Conservation (phyloP, 2,797 vertebrate genomes). For the Rachycentron canadum region DNA sequence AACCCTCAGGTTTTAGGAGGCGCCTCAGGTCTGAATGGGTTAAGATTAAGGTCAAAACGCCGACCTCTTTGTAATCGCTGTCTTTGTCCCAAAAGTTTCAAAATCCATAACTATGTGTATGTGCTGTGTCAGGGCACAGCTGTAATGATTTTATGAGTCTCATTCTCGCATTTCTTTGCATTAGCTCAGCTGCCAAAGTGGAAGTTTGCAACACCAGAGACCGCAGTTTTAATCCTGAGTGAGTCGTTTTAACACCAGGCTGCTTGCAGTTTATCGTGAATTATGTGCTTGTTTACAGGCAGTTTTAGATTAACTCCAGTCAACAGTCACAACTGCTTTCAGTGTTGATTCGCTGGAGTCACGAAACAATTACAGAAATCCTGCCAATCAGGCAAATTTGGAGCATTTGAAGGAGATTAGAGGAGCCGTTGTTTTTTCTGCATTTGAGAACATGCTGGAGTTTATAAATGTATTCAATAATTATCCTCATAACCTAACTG, state of each 20-base stretch:
- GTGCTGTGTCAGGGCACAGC: constrained; percentile 32
- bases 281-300: constrained; percentile 74
- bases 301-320: constrained; percentile 72
- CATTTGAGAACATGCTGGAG: not conserved
- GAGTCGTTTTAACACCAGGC: constrained; percentile 57
- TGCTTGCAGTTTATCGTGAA: constrained; percentile 62
- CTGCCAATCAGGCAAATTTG: constrained; percentile 61
- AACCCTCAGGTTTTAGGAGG: too few species aligned
- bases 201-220: constrained; percentile 48
- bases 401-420: constrained; percentile 55
- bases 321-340: constrained; percentile 68
- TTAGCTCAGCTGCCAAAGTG: constrained; percentile 58
- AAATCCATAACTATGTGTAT: constrained; percentile 17
- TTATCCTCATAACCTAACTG: not conserved
- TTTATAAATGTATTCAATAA: constrained; percentile 6
- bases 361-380: constrained; percentile 55
- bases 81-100: constrained; percentile 12
- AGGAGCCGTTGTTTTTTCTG: constrained; percentile 31
- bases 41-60: constrained; percentile 7
- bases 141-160: constrained; percentile 27
- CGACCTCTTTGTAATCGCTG: not conserved
- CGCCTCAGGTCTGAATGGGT: too few species aligned
- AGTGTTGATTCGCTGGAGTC: constrained; percentile 53
- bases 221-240: constrained; percentile 45
- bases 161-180: constrained; percentile 34